These are phyloP conservation scores for Unio delphinus DNA, from an alignment of 2,888 invertebrate genomes.

Conservation along the genomic window DNA sequence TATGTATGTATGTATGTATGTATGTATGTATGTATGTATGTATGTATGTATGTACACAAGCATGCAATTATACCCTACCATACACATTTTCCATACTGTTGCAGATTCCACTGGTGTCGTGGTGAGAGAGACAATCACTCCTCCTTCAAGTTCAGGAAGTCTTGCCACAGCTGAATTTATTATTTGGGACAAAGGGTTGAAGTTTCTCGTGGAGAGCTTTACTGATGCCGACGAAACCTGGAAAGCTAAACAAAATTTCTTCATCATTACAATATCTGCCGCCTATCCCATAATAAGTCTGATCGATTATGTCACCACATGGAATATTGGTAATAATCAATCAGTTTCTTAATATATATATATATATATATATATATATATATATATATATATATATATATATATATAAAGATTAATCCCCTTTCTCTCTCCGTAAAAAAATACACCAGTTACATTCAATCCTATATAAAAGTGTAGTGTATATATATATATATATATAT, in stretches of 20 bases:
- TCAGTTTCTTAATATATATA: neutral
- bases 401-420: neutral
- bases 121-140: conserved; percentile 3
- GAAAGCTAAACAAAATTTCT: conserved; percentile 16
- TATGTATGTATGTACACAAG: no score
- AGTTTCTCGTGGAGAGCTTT: conserved; percentile 17
- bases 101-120: neutral
- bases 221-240: conserved; percentile 14
- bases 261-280: conserved; percentile 19
- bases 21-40: no score
- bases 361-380: neutral
- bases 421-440: neutral
- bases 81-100: neutral
- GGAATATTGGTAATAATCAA: conserved; percentile 31
- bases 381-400: neutral
- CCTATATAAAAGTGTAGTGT: no score
- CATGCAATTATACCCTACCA: no score
- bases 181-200: neutral
- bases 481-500: no score
- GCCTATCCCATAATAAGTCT: conserved; percentile 34
- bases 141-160: neutral
- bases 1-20: no score
- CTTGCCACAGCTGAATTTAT: conserved; percentile 6
- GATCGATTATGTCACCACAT: conserved; percentile 38
- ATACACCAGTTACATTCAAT: neutral